These are phyloP conservation scores for Anas acuta DNA, from an alignment of 2,797 vertebrate genomes.

Conservation along the genomic window DNA sequence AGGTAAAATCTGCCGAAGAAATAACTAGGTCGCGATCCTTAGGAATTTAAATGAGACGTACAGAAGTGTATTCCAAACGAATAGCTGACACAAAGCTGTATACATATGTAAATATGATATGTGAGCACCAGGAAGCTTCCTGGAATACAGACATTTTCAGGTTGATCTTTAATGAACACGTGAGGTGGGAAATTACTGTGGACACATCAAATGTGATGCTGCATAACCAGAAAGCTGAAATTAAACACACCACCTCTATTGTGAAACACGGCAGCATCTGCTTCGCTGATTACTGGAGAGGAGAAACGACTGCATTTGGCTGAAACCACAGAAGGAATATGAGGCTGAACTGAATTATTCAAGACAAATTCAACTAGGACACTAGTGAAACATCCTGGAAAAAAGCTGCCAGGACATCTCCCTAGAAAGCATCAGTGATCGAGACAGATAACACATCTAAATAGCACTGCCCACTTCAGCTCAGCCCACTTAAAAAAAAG, in stretches of 20 bases:
- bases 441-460: neutral
- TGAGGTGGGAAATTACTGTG: neutral
- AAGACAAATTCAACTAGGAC: neutral
- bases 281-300: neutral
- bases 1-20: slow-evolving; percentile 21
- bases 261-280: neutral
- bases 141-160: neutral
- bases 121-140: neutral
- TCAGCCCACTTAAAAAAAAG: neutral
- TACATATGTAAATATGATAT: neutral
- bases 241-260: neutral
- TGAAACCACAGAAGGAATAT: neutral
- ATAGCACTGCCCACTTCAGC: neutral
- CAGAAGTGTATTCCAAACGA: neutral
- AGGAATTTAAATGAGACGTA: slow-evolving; percentile 51
- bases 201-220: neutral
- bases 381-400: neutral
- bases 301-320: neutral
- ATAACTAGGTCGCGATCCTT: slow-evolving; percentile 47
- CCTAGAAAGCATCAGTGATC: neutral
- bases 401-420: neutral
- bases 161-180: neutral
- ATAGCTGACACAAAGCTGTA: neutral
- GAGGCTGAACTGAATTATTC: neutral
- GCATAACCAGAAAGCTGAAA: neutral